Conservation (phyloP, 2,797 vertebrate genomes). For the Enteromius afrohamiltoni region DNA sequence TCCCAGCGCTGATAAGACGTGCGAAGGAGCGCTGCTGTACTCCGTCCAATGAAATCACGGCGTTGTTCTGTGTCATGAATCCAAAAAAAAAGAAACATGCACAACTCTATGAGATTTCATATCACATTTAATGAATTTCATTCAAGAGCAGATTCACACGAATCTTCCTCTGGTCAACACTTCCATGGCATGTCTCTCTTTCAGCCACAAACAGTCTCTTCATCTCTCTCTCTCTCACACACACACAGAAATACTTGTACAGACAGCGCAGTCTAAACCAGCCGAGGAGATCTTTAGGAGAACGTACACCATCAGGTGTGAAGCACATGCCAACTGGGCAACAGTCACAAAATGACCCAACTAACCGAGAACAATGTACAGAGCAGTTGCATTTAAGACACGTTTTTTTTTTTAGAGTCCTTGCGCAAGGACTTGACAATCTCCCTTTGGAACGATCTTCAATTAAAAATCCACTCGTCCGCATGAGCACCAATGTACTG, state of each 20-base stretch:
- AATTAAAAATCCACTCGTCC: constrained; percentile 58
- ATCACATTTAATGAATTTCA: constrained; percentile 84
- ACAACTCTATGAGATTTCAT: constrained; percentile 67
- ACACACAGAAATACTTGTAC: constrained; percentile 49
- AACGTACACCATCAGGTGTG: constrained; percentile 51
- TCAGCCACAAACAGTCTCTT: constrained; percentile 47
- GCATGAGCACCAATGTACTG: constrained; percentile 71
- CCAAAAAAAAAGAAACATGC: constrained; percentile 28
- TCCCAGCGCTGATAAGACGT: not conserved
- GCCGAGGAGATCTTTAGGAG: constrained; percentile 66
- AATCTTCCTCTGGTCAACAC: constrained; percentile 75
- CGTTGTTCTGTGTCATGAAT: not conserved
- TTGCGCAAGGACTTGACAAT: constrained; percentile 64
- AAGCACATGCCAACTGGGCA: constrained; percentile 47
- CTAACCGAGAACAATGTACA: constrained; percentile 54
- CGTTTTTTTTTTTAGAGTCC: constrained; percentile 67
- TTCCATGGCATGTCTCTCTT: constrained; percentile 52
- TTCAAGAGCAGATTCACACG: constrained; percentile 77
- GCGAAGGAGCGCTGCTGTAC: not conserved
- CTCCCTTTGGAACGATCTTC: constrained; percentile 51
- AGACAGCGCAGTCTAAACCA: constrained; percentile 57
- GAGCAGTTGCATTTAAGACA: constrained; percentile 44
- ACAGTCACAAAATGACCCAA: constrained; percentile 51
- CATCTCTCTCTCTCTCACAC: not conserved
- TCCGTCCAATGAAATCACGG: not conserved